These are phyloP conservation scores for Sanderia malayensis DNA, from an alignment of 30 jellyfish, hydroid and myxozoan genomes.

Conservation along the genomic window DNA sequence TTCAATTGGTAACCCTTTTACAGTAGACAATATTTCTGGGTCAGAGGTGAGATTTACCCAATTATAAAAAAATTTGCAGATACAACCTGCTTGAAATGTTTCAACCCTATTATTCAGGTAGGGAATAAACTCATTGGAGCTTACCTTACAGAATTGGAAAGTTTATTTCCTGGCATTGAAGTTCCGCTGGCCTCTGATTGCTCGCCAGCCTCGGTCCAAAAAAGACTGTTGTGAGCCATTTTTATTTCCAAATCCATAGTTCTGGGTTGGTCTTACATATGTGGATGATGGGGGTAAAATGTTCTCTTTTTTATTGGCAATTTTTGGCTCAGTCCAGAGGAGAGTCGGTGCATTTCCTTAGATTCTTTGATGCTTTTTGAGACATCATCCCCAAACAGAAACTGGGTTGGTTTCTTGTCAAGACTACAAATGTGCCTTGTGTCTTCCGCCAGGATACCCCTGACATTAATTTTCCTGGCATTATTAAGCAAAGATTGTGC, in stretches of 20 bases:
- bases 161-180: conserved; percentile 9
- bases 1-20: too few species aligned
- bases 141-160: background rate
- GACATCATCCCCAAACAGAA: conserved; percentile 17
- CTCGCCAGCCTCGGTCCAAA: conserved; percentile 12
- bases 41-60: too few species aligned
- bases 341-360: too few species aligned
- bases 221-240: too few species aligned
- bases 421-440: too few species aligned
- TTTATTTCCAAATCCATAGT: too few species aligned
- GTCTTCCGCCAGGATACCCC: too few species aligned
- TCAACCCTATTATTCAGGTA: conserved; percentile 1
- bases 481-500: too few species aligned
- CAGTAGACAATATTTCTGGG: too few species aligned
- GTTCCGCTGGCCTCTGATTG: conserved; percentile 7
- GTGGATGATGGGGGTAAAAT: background rate
- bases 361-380: conserved; percentile 9
- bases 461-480: too few species aligned
- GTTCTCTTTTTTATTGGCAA: background rate
- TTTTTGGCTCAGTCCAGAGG: background rate
- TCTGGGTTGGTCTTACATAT: background rate
- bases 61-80: background rate
- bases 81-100: conserved; percentile 2
- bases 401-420: conserved; percentile 17
- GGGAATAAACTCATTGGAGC: too few species aligned